Base-by-base conservation (phyloP, 2,113 vertebrate genomes). In the Anguilla rostrata region DNA sequence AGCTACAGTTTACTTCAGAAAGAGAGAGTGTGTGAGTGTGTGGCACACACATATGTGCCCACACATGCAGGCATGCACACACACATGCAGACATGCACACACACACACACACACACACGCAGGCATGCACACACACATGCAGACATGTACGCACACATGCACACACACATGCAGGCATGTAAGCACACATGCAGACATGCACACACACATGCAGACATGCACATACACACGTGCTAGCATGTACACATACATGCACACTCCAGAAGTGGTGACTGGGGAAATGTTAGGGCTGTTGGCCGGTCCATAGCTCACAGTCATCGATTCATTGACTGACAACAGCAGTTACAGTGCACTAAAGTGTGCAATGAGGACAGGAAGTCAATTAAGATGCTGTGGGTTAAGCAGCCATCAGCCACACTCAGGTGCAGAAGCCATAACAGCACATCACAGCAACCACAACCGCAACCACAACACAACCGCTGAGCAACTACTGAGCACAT, bases 381-480 rank as follows among this genome's bases (percentile, higher is more conserved):
- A 90, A 94, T 92, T 94, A 95, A 91, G 89, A 91, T 29, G 85
- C 46, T 84, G 90, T 86, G 88, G 91, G 90, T 90, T 93, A 93
- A 93, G 90, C 89, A 92, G 90, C 0, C 0, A 93, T 90, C 88
- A 89, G 78, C 84, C 92, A 90, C 43, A 49, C 89, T 11, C 71
- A 75, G 71, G 26, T 29, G n/a, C n/a, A n/a, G 63, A 3, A 15
- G 60, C 60, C 5, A 8, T 91, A 93, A 91, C 87, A 88, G 90
- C 83, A 91, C 92, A 92, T 46, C 3, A 26, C 18, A 26, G 22
- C 15, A 20, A 60, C 15, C 57, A 15, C 60, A 22, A 6, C 60
- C 3, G 22, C 18, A 0, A 4, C 20, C 60, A 66, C 60, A 20
- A 66, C 18, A 20, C 60, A 22, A 20, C 60, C 7, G 43, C 43